These are phyloP conservation scores for Salvelinus sp. DNA, from an alignment of 2,113 vertebrate genomes.

Conservation along the genomic window DNA sequence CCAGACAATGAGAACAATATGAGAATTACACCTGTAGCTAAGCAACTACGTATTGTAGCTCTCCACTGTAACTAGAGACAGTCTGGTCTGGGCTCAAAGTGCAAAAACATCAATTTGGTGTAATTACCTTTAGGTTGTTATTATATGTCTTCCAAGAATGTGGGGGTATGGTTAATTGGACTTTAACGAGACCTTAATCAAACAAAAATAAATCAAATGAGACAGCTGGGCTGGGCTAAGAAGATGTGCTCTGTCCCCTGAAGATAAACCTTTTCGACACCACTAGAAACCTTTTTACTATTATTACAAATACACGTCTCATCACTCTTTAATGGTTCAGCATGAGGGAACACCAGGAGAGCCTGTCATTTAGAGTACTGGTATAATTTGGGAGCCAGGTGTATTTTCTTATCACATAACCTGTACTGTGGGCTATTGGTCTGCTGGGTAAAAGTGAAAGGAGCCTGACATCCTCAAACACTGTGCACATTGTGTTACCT, in stretches of 20 bases:
- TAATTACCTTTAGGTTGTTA: conserved; percentile 15
- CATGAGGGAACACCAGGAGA: no score
- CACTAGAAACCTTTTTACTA: not conserved
- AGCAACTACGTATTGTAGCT: not conserved
- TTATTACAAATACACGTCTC: no score
- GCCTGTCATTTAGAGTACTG: no score
- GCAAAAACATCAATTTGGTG: conserved; percentile 42
- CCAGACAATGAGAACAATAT: conserved; percentile 13
- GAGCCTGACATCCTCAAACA: no score
- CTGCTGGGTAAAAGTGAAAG: no score
- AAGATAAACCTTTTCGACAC: not conserved
- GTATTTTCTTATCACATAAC: no score
- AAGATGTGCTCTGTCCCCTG: not conserved
- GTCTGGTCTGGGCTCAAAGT: not conserved
- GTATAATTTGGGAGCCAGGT: no score
- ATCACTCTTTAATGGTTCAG: no score
- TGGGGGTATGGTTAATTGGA: not conserved
- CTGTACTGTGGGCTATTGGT: no score
- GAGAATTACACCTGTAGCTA: conserved; percentile 8
- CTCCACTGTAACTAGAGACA: conserved; percentile 17
- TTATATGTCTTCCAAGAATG: not conserved
- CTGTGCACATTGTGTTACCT: no score
- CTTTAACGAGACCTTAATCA: no score
- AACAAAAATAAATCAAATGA: no score
- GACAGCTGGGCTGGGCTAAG: not conserved